Evolutionary conservation across 2,113 vertebrate genomes (phyloP).

Genomic region (Mungos mungo): DNA sequence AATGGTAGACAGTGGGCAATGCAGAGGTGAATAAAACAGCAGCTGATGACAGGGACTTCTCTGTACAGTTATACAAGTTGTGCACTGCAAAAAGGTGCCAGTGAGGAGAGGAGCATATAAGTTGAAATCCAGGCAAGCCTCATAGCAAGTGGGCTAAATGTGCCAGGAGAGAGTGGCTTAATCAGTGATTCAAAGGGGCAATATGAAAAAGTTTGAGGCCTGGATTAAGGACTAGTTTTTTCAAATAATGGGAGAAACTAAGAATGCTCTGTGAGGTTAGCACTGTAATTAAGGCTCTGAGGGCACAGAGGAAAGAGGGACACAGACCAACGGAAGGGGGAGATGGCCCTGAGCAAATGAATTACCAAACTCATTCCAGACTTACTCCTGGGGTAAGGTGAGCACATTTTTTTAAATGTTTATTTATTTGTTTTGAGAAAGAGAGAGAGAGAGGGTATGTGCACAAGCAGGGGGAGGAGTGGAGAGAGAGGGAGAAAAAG

Average conservation of each 20-base stretch:
- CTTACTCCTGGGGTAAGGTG: not conserved
- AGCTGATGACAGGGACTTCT: not conserved
- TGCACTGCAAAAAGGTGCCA: not conserved
- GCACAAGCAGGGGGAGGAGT: too few species aligned
- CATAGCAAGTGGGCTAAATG: not conserved
- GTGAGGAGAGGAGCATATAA: not conserved
- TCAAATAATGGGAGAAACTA: not conserved
- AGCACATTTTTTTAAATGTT: too few species aligned
- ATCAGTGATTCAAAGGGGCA: not conserved
- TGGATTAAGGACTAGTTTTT: not conserved
- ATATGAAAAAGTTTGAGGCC: not conserved
- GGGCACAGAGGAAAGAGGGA: not conserved
- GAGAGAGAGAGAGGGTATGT: too few species aligned
- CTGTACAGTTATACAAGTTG: not conserved
- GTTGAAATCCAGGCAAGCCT: not conserved
- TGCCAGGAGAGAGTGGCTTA: not conserved
- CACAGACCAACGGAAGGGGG: not conserved
- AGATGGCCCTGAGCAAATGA: not conserved
- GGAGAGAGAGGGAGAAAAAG: too few species aligned
- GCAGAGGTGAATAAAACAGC: not conserved
- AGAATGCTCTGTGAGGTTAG: not conserved
- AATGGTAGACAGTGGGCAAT: not conserved
- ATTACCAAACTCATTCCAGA: not conserved
- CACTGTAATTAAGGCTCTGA: not conserved
- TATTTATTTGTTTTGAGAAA: too few species aligned